Base-by-base conservation (phyloP, 2,888 invertebrate species). In the Hyles lineata region DNA sequence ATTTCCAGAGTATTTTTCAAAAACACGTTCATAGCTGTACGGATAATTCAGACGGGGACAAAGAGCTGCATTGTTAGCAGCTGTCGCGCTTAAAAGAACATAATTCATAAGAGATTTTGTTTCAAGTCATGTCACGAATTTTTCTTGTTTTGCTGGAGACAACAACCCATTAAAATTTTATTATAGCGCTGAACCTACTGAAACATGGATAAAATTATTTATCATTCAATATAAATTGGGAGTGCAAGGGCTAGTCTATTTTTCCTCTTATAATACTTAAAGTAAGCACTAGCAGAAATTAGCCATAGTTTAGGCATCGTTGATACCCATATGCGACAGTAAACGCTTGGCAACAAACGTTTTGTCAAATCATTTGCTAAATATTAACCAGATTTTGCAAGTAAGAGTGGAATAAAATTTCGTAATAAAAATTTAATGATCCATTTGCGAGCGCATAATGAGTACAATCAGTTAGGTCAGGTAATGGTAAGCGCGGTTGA, bases 41-140 rank as follows among this genome's bases (percentile, higher is more conserved):
- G 75, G 77, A 80, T 77, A 81, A 81, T 85, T 82, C 82, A 81
- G 82, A 83, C 79, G 79, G 79, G 78, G 83, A 85, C 88, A 85
- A 84, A 83, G 85, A 86, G 85, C 87, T 87, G 88, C 88, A 90
- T 91, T 90, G 89, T 89, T 87, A 88, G 87, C 88, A 88, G 87
- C 87, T 90, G 90, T 90, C 89, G 84, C 86, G 79, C 83, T 85
- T 85, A 86, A 86, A 87, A 86, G 82, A 85, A 87, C 82, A 90
- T 90, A 89, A 90, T 88, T 91, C 89, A 92, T 86, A 84, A 79
- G 83, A 87, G 86, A 89, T 89, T 90, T 87, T 83, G 87, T 88
- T 86, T 83, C 79, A 82, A 83, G 79, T 75, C 78, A 79, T 82
- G 88, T 85, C 86, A 85, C 85, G 82, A 86, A 84, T 70, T 70